Percentiles rank a stretch among this genome's conserved stretches.
These are phyloP conservation scores for Drosophila neocordata DNA, from an alignment of 1,140 invertebrate species.

Conservation along the genomic window DNA sequence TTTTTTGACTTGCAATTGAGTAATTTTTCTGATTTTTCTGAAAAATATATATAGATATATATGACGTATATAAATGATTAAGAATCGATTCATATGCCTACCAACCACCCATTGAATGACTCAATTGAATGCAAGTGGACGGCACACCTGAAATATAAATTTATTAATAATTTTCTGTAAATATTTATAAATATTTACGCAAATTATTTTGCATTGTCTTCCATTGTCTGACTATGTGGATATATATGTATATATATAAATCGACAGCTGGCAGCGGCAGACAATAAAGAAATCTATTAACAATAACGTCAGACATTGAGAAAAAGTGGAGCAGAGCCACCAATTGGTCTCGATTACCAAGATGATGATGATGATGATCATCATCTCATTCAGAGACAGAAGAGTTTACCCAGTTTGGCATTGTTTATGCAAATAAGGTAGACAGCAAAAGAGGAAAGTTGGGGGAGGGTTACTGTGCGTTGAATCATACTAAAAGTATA, in stretches of 20 bases:
- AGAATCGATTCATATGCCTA: not conserved
- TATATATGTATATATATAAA: too few relatives aligned
- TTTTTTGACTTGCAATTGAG: not conserved
- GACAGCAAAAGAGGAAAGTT: not conserved
- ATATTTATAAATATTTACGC: constrained; percentile 68
- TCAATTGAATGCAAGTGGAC: constrained; percentile 1
- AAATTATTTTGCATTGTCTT: constrained; percentile 61
- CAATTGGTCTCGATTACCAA: constrained; percentile 43
- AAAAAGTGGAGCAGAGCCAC: constrained; percentile 53
- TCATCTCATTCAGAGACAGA: constrained; percentile 20
- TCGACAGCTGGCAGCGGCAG: constrained; percentile 32
- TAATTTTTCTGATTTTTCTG: not conserved
- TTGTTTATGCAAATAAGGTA: constrained; percentile 50
- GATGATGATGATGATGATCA: constrained; percentile 44
- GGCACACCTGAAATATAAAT: constrained; percentile 62
- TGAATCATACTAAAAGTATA: not conserved
- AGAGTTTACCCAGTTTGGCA: constrained; percentile 6
- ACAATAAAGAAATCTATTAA: constrained; percentile 58
- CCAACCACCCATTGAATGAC: constrained; percentile 37
- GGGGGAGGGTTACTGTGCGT: not conserved
- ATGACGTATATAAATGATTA: not conserved
- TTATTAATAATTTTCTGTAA: constrained; percentile 25
- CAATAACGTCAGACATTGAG: constrained; percentile 20
- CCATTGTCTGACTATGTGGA: constrained; percentile 17
- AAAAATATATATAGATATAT: not conserved